Base-by-base conservation (phyloP, 2,797 vertebrate species). In the Etheostoma nigrum region DNA sequence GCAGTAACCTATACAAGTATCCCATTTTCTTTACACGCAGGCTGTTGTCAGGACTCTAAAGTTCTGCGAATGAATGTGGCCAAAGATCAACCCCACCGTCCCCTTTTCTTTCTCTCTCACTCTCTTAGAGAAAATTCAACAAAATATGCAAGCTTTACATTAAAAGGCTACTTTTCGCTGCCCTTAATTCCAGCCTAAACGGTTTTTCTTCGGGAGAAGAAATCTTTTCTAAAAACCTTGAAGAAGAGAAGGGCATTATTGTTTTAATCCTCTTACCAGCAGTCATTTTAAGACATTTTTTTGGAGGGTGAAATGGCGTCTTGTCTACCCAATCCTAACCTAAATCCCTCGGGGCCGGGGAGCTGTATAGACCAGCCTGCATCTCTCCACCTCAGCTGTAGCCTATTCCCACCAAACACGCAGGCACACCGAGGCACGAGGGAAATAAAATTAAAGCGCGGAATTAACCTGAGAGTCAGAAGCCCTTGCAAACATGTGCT, bases 201-300 rank as follows among this genome's bases (percentile, higher is more conserved):
- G 97, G 95, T 96, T 98, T 98, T 98, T 96, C 96, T 96, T 93
- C 95, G 95, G 96, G 95, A 98, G 97, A 97, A 98, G 95, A 96
- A 98, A 98, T 97, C 97, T 98, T 98, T 97, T 98, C 96, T 97
- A 92, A 95, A 96, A 96, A 96, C 91, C 96, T 95, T 94, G 94
- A 95, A 97, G 96, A 97, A 97, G 96, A 97, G 97, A 97, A 96
- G 96, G 96, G 97, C 96, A 97, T 98, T 98, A 99, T 97, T 96
- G 93, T 96, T 97, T 97, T 99, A 99, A 99, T 99, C 98, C 98
- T 98, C 97, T 99, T 99, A 99, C 94, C 95, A 95, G 96, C 96
- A 96, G 96, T 97, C 96, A 97, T 96, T 97, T 97, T 95, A 95
- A 97, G 96, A 96, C 96, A 94, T 95, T 95, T 93, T 96, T 93